Percentiles rank a stretch among this genome's conserved stretches.
Conservation (phyloP, 1,140 invertebrate species). For the Lepidurus packardi region DNA sequence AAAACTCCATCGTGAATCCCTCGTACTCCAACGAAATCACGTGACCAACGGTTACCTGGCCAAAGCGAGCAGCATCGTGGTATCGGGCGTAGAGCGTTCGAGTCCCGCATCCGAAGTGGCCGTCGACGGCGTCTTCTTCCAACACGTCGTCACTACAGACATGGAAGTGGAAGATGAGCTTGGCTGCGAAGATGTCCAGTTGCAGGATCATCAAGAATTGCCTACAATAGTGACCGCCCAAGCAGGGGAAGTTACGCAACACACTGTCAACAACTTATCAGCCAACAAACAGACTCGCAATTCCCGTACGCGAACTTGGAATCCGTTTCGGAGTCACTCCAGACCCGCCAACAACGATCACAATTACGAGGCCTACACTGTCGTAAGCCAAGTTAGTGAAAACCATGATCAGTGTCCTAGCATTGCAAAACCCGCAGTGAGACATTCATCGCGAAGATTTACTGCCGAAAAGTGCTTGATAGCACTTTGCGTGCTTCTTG, state of each 20-base stretch:
- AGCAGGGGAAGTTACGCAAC: not conserved
- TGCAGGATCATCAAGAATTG: not conserved
- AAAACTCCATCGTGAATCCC: not conserved
- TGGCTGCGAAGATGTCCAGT: not conserved
- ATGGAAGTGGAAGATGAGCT: conserved; percentile 8
- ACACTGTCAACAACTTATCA: not conserved
- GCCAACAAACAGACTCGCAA: not conserved
- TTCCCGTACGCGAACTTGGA: not conserved
- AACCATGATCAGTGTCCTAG: not conserved
- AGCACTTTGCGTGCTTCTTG: not conserved
- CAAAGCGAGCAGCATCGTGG: not conserved
- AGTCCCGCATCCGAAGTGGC: conserved; percentile 17
- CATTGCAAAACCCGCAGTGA: not conserved
- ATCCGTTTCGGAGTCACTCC: not conserved
- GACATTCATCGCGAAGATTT: not conserved
- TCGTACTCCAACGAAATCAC: conserved; percentile 2
- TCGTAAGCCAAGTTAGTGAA: conserved; percentile 3
- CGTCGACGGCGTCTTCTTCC: conserved; percentile 10
- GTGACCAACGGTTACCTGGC: conserved; percentile 20
- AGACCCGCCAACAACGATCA: not conserved
- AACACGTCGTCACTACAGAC: not conserved
- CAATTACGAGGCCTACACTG: not conserved
- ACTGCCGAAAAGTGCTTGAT: not conserved
- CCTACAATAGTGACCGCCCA: not conserved
- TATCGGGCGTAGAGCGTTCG: not conserved